These are phyloP conservation scores for Heterochromis multidens DNA, from an alignment of 2,113 vertebrate species.

Conservation along the genomic window DNA sequence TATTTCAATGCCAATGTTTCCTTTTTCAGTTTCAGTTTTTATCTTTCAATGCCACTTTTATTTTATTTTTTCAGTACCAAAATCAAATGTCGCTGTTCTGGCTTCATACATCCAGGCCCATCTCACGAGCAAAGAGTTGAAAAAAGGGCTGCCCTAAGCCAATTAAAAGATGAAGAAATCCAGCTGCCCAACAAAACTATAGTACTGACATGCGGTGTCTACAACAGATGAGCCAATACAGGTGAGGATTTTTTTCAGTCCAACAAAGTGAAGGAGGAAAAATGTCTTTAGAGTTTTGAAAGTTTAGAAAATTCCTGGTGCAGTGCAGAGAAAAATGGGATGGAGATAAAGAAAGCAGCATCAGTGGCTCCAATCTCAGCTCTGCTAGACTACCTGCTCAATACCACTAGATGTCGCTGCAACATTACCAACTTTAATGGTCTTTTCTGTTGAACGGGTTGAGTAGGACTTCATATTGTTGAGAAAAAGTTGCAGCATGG, in stretches of 20 bases:
- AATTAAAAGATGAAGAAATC: background rate
- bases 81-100: too few species aligned
- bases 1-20: too few species aligned
- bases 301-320: background rate
- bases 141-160: background rate
- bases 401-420: slow-evolving; percentile 39
- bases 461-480: background rate
- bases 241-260: background rate
- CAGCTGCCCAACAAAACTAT: background rate
- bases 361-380: background rate
- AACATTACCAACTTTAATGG: background rate
- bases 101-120: too few species aligned
- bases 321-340: background rate
- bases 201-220: background rate
- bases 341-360: background rate
- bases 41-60: too few species aligned
- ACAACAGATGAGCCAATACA: background rate
- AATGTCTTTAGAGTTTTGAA: background rate
- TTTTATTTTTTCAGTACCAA: too few species aligned
- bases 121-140: background rate
- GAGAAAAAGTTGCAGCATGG: too few species aligned
- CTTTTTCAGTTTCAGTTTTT: too few species aligned
- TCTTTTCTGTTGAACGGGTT: background rate
- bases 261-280: too few species aligned
- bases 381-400: background rate